phyloP scores from a whole-genome alignment of 2,113 vertebrate species.

The Vicugna pacos region DNA sequence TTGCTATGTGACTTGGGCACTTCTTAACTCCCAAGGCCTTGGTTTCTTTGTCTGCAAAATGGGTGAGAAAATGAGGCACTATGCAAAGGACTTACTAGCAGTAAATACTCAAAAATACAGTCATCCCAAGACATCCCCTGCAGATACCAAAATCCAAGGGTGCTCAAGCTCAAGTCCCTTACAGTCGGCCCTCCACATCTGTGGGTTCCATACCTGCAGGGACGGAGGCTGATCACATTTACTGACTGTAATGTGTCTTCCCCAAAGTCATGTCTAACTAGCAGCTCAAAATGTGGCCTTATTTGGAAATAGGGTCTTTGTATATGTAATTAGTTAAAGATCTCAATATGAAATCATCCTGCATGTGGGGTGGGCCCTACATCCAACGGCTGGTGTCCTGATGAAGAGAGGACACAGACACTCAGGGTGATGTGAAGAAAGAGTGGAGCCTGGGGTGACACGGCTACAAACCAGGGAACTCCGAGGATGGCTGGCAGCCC shows the following conservation, averaged over 20 bases:
- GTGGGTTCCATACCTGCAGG: not conserved
- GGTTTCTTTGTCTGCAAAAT: not conserved
- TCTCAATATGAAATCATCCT: not conserved
- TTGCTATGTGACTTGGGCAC: not conserved
- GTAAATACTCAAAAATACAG: not conserved
- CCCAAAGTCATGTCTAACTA: not conserved
- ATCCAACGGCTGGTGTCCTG: not conserved
- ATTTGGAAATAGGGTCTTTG: not conserved
- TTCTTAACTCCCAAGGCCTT: not conserved
- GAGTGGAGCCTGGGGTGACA: not conserved
- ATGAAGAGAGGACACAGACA: not conserved
- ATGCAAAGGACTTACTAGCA: not conserved
- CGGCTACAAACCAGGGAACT: fast-evolving
- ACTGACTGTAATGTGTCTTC: not conserved
- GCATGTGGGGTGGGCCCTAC: not conserved
- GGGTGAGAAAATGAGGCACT: not conserved
- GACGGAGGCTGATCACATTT: fast-evolving
- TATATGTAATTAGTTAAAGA: not conserved
- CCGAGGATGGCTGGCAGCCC: fast-evolving
- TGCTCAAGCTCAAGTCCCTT: not conserved
- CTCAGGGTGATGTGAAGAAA: not conserved
- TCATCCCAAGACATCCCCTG: not conserved
- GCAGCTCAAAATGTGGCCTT: not conserved
- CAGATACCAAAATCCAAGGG: too few species aligned
- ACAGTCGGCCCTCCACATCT: too few species aligned